Base-by-base conservation (phyloP, 2,888 invertebrate genomes). In the Drosophila atripex region DNA sequence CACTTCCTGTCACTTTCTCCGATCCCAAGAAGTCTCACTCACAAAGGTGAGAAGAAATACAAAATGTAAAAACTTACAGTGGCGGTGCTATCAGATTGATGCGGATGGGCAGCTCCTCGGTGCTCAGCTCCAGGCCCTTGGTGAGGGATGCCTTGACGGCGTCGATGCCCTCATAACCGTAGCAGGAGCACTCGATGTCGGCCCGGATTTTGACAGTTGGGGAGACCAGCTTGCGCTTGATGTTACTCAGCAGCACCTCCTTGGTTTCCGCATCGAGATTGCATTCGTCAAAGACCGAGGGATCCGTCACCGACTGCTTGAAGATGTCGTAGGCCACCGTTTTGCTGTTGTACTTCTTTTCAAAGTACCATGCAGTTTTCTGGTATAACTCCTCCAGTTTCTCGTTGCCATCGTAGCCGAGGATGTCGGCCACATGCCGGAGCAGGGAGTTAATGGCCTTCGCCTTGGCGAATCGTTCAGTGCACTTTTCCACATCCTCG, bases 71-170 rank as follows among this genome's bases (percentile, higher is more conserved):
- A 12, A 63, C 89, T 83, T 68, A 99, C 80, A 98, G 93, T 56
- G 99, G 99, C 32, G 99, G 99, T 5, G 99, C 99, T 90, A 99
- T 99, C 77, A 99, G 93, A 92, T 99, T 99, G 84, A 99, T 99
- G 94, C 98, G 98, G 82, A 99, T 98, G 0, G 99, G 98, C 92
- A 99, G 93, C 80, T 97, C 97, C 79, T 96, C 95, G 0, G 97
- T 98, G 3, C 99, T 98, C 55, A 97, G 93, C 41, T 96, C 95
- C 38, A 99, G 94, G 1, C 99, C 99, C 73, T 97, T 94, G 91
- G 95, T 96, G 41, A 99, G 92, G 0, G 99, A 98, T 45, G 95
- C 93, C 91, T 99, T 98, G 0, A 99, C 99, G 3, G 99, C 99
- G 92, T 99, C 99, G 76, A 99, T 99, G 28, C 99, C 99, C 91